phyloP scores from a whole-genome alignment of 2,797 vertebrate genomes.

The Leontocebus nigricollis region DNA sequence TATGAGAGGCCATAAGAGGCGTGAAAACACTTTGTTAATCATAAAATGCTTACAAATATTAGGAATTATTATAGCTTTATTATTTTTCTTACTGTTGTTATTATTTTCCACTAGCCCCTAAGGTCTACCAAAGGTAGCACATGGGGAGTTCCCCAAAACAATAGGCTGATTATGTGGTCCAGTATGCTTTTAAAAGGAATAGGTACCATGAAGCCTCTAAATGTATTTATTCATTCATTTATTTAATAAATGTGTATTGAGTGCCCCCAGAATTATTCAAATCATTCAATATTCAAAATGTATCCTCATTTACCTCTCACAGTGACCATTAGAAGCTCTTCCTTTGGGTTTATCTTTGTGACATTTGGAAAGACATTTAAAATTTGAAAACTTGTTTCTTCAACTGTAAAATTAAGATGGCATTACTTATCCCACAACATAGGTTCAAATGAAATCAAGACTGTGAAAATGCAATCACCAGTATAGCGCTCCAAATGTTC shows the following conservation, averaged over 20 bases:
- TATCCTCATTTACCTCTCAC: not conserved
- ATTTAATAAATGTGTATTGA: not conserved
- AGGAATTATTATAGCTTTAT: not conserved
- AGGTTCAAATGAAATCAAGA: not conserved
- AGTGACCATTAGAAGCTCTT: not conserved
- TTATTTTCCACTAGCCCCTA: not conserved
- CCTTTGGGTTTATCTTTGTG: not conserved
- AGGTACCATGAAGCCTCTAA: not conserved
- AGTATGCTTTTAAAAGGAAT: not conserved
- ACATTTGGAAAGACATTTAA: not conserved
- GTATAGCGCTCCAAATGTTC: not conserved
- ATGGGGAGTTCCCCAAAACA: not conserved
- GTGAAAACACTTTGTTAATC: not conserved
- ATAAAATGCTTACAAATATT: not conserved
- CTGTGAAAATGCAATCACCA: not conserved
- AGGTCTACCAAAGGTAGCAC: not conserved
- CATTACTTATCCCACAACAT: not conserved
- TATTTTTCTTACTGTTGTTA: not conserved
- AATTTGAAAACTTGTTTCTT: not conserved
- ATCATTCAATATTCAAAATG: not conserved
- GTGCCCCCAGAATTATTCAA: not conserved
- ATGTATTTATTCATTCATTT: not conserved
- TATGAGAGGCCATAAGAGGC: not conserved
- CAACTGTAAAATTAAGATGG: not conserved
- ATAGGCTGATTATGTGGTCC: not conserved